phyloP scores from a whole-genome alignment of 2,797 vertebrate species.

The Gouania willdenowi region DNA sequence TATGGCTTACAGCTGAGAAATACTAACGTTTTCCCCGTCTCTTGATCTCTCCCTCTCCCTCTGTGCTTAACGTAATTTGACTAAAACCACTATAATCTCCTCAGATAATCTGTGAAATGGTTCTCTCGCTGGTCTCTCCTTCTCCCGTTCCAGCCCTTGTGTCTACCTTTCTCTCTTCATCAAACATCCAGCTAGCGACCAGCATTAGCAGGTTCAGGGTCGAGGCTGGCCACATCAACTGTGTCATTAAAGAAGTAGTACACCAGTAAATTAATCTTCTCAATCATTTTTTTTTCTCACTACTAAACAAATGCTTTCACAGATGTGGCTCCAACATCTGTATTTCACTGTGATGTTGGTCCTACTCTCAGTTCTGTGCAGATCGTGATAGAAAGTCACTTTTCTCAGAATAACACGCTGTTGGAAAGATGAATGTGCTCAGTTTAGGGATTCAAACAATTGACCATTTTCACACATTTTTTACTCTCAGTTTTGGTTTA shows the following conservation, averaged over 20 bases:
- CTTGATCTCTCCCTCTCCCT: constrained; percentile 76
- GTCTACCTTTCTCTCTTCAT: constrained; percentile 64
- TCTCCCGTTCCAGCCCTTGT: constrained; percentile 64
- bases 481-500: constrained; percentile 14
- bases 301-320: constrained; percentile 71
- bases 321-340: constrained; percentile 48
- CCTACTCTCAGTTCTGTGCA: constrained; percentile 5
- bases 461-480: too few species aligned
- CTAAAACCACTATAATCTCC: constrained; percentile 81
- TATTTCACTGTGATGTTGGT: constrained; percentile 35
- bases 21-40: constrained; percentile 73
- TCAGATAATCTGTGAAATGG: constrained; percentile 82
- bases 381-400: constrained; percentile 18
- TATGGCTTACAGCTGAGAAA: constrained; percentile 78
- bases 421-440: constrained; percentile 19
- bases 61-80: constrained; percentile 81
- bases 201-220: constrained; percentile 64
- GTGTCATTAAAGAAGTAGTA: constrained; percentile 72
- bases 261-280: constrained; percentile 74
- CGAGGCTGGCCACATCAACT: constrained; percentile 55
- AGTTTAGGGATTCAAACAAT: constrained; percentile 30
- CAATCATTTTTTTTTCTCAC: constrained; percentile 47
- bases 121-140: constrained; percentile 70
- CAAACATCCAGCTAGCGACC: constrained; percentile 40
- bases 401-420: constrained; percentile 33